Evolutionary conservation across 2,888 invertebrate genomes (phyloP).

Genomic region (Ptychoptera albimana): DNA sequence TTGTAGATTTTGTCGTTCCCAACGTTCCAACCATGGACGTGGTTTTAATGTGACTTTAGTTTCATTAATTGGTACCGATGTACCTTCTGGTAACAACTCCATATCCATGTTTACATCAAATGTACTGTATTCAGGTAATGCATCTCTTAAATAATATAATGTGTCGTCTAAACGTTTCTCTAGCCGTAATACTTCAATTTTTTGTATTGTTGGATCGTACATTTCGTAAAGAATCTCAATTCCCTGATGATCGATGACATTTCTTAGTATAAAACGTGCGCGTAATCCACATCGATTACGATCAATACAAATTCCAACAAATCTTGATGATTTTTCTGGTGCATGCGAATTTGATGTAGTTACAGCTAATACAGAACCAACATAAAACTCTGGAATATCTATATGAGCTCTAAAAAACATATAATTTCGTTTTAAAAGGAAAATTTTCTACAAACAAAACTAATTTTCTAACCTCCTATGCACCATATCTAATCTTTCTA

Average conservation of each 20-base stretch:
- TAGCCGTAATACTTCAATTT: conserved; percentile 76
- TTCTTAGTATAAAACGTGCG: conserved; percentile 75
- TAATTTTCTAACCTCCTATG: conserved; percentile 34
- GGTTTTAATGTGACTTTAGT: conserved; percentile 56
- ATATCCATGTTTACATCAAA: conserved; percentile 85
- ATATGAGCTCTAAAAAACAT: conserved; percentile 44
- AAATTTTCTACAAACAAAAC: no score
- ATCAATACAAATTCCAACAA: conserved; percentile 73
- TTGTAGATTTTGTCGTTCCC: conserved; percentile 64
- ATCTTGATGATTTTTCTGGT: conserved; percentile 65
- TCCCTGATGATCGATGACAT: conserved; percentile 82
- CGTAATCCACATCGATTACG: conserved; percentile 67
- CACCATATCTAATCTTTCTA: conserved; percentile 89
- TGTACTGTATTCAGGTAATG: conserved; percentile 79
- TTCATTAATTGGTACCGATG: conserved; percentile 62
- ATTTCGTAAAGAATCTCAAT: conserved; percentile 48
- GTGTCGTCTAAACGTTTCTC: conserved; percentile 88
- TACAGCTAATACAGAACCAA: conserved; percentile 82
- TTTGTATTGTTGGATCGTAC: conserved; percentile 85
- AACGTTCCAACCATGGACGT: conserved; percentile 80
- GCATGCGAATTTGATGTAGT: conserved; percentile 74
- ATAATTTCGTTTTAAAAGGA: neutral
- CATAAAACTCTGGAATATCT: conserved; percentile 95
- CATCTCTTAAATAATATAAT: conserved; percentile 77
- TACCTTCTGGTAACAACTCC: conserved; percentile 60